phyloP scores from a whole-genome alignment of 1,140 invertebrate genomes.

The Gryllus bimaculatus region DNA sequence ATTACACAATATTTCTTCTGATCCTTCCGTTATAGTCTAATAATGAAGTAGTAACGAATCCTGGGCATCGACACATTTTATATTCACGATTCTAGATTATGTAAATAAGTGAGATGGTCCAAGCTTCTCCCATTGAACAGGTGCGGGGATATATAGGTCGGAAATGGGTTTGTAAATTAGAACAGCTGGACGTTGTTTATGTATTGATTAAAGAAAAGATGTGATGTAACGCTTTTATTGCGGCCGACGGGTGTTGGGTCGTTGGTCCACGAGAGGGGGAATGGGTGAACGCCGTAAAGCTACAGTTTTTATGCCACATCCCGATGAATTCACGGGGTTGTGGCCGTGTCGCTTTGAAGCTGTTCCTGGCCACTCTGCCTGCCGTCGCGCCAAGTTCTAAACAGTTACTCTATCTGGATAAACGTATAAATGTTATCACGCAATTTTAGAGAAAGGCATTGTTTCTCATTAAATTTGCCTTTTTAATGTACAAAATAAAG shows the following conservation, averaged over 20 bases:
- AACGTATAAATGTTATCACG: too few species aligned
- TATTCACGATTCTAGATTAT: background rate
- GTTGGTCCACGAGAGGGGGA: background rate
- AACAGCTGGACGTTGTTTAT: background rate
- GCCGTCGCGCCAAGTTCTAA: too few species aligned
- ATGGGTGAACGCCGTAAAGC: background rate
- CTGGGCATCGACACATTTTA: background rate
- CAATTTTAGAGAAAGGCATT: too few species aligned
- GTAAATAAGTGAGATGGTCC: background rate
- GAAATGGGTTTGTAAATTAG: constrained; percentile 5
- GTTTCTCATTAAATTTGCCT: too few species aligned
- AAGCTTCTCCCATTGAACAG: background rate
- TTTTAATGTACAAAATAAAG: too few species aligned
- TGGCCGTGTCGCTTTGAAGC: background rate
- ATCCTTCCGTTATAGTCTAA: background rate
- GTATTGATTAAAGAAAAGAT: background rate
- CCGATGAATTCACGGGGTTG: background rate
- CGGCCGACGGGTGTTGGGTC: background rate
- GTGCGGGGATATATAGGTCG: background rate
- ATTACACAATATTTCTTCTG: too few species aligned
- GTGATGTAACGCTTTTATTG: constrained; percentile 4
- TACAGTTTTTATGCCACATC: background rate
- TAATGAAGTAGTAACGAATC: background rate
- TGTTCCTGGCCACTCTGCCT: too few species aligned
- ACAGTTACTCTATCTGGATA: too few species aligned